These are phyloP conservation scores for Phthorimaea operculella DNA, from an alignment of 1,140 invertebrate genomes.

Conservation along the genomic window DNA sequence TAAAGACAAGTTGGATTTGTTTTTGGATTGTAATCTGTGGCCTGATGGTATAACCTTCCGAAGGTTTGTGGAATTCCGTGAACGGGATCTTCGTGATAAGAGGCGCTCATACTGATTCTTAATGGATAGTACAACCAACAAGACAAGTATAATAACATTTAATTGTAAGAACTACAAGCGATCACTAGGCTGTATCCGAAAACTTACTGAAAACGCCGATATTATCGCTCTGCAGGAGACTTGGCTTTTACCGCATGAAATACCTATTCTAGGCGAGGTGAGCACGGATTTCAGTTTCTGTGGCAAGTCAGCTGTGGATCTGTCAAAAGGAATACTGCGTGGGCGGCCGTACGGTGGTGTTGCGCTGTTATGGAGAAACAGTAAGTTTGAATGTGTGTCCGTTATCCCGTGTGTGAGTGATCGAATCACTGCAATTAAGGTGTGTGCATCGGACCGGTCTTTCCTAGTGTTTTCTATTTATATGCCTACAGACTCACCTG, in stretches of 20 bases:
- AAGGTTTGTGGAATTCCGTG: background rate
- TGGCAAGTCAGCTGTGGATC: background rate
- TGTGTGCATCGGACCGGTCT: background rate
- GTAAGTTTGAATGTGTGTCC: background rate
- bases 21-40: background rate
- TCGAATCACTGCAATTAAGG: background rate
- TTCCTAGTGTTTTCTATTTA: background rate
- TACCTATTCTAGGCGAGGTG: background rate
- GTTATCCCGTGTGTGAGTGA: background rate
- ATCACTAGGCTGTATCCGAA: background rate
- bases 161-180: background rate
- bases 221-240: background rate
- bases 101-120: background rate
- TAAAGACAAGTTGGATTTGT: background rate
- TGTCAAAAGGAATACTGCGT: background rate
- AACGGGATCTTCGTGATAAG: background rate
- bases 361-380: background rate
- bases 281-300: background rate
- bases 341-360: background rate
- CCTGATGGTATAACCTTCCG: background rate
- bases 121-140: background rate
- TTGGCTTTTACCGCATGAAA: background rate
- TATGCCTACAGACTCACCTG: background rate
- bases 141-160: background rate
- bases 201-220: background rate